Percentiles rank a stretch among this genome's conserved stretches.
phyloP scores from a whole-genome alignment of 2,888 invertebrate species.

The Brachyptera risi region DNA sequence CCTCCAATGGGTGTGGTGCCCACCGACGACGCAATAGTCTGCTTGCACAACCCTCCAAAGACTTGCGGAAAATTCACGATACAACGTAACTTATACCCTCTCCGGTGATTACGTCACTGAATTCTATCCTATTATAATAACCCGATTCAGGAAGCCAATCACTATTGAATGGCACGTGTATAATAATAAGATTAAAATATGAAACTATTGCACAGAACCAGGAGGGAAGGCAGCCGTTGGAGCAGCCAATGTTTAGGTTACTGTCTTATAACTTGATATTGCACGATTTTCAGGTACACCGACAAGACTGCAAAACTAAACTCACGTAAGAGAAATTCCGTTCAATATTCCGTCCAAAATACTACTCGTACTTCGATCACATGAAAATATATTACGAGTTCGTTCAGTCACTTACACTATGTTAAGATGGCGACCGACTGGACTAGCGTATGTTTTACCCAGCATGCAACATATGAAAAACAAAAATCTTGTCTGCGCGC shows the following conservation, averaged over 20 bases:
- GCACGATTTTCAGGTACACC: background rate
- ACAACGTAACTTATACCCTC: slow-evolving; percentile 55
- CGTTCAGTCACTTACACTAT: background rate
- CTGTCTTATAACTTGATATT: slow-evolving; percentile 38
- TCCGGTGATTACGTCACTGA: slow-evolving; percentile 48
- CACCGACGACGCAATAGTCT: slow-evolving; percentile 59
- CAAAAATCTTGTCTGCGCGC: background rate
- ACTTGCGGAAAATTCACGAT: slow-evolving; percentile 50
- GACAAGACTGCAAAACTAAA: background rate
- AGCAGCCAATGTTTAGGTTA: slow-evolving; percentile 62
- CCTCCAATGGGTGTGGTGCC: slow-evolving; percentile 61
- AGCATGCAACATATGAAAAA: slow-evolving; percentile 16
- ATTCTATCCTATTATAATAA: slow-evolving; percentile 73
- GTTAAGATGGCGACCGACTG: background rate
- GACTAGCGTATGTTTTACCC: slow-evolving; percentile 8
- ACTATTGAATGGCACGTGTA: slow-evolving; percentile 58
- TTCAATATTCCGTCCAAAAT: background rate
- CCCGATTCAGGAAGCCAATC: slow-evolving; percentile 74
- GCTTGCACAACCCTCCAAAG: slow-evolving; percentile 46
- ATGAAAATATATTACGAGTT: background rate
- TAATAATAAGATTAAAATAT: slow-evolving; percentile 65
- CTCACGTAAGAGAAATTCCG: slow-evolving; percentile 26
- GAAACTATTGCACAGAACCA: slow-evolving; percentile 57
- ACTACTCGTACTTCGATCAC: background rate
- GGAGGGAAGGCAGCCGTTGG: slow-evolving; percentile 52